Percentiles rank a stretch among this genome's conserved stretches.
Conservation (phyloP, 1,140 invertebrate species). For the Sitodiplosis mosellana region DNA sequence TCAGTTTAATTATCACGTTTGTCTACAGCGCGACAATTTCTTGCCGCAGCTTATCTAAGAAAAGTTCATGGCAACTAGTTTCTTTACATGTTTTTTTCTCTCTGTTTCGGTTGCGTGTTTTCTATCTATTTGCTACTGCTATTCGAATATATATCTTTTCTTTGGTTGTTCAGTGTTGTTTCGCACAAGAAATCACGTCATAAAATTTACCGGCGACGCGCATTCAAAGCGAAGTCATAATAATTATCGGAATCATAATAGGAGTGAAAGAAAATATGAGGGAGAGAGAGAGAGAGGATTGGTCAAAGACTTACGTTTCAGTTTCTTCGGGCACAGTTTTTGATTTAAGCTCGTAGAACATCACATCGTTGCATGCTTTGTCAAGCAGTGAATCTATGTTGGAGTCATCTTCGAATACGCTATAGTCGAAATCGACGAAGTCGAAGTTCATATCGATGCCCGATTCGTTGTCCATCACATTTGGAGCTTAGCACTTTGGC, state of each 20-base stretch:
- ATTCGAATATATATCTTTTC: too few relatives aligned
- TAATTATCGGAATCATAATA: neutral
- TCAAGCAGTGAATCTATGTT: constrained; percentile 31
- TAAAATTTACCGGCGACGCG: neutral
- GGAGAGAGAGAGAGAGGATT: neutral
- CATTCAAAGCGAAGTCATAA: neutral
- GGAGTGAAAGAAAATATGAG: neutral
- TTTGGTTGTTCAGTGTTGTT: too few relatives aligned
- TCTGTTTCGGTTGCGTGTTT: too few relatives aligned
- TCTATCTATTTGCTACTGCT: too few relatives aligned
- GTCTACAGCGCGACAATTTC: too few relatives aligned
- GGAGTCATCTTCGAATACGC: constrained; percentile 32
- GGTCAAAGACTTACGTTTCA: constrained; percentile 3
- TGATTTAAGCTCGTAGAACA: constrained; percentile 48
- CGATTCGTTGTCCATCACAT: constrained; percentile 33
- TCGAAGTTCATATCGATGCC: constrained; percentile 55
- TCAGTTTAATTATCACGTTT: too few relatives aligned
- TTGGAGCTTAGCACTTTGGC: too few relatives aligned
- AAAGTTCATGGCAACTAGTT: too few relatives aligned
- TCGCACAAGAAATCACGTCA: neutral
- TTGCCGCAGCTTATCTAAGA: too few relatives aligned
- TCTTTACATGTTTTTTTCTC: too few relatives aligned
- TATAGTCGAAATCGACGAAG: constrained; percentile 30
- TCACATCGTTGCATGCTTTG: constrained; percentile 40
- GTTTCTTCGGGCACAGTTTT: constrained; percentile 31